Evolutionary conservation across 2,113 vertebrate species (phyloP).

Genomic region (Alouatta palliata): DNA sequence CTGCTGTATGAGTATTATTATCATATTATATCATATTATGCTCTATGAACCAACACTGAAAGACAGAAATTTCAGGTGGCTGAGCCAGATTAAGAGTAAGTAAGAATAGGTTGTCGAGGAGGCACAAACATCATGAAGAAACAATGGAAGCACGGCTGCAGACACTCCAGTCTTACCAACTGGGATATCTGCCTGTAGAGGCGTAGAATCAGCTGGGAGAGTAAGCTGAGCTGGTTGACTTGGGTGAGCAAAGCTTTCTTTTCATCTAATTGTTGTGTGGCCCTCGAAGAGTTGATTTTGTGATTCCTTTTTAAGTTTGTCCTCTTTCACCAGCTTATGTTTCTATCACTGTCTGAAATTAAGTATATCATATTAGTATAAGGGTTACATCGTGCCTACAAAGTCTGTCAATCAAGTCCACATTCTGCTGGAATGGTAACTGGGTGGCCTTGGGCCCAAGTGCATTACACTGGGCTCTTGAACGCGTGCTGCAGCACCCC

Average conservation of each 20-base stretch:
- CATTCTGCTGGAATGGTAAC: slow-evolving; percentile 80
- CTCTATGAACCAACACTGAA: slow-evolving; percentile 66
- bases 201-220: slow-evolving; percentile 76
- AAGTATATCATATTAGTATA: slow-evolving; percentile 89
- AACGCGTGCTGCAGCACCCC: background rate
- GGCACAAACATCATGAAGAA: slow-evolving; percentile 40
- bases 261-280: slow-evolving; percentile 90
- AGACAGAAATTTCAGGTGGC: slow-evolving; percentile 74
- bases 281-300: slow-evolving; percentile 87
- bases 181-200: slow-evolving; percentile 85
- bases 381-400: slow-evolving; percentile 93
- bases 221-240: slow-evolving; percentile 74
- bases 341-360: slow-evolving; percentile 92
- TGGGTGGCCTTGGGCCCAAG: background rate
- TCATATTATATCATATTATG: slow-evolving; percentile 69
- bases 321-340: slow-evolving; percentile 89
- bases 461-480: background rate
- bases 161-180: slow-evolving; percentile 82
- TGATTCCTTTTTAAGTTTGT: slow-evolving; percentile 91
- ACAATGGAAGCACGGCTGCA: slow-evolving; percentile 72
- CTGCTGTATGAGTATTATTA: slow-evolving; percentile 47
- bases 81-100: slow-evolving; percentile 81
- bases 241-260: slow-evolving; percentile 91
- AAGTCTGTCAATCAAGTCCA: slow-evolving; percentile 93
- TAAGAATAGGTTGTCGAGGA: slow-evolving; percentile 73